Evolutionary conservation across 2,797 vertebrate genomes (phyloP).

Genomic region (Enteromius paludinosus): DNA sequence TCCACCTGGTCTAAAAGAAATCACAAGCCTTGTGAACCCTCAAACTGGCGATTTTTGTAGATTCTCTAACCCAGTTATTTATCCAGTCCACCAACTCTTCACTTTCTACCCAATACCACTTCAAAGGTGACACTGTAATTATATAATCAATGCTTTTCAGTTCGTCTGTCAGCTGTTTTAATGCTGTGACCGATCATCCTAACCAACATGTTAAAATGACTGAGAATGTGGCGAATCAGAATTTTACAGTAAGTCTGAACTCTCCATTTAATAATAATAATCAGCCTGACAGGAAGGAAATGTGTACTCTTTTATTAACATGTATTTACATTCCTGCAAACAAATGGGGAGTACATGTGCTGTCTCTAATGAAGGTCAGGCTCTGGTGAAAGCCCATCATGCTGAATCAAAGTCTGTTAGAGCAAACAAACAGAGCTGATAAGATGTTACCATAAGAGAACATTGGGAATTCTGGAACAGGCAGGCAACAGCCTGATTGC

Average conservation of each 20-base stretch:
- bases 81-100: neutral
- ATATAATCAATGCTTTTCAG: neutral
- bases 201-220: neutral
- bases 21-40: neutral
- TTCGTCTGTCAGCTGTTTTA: neutral
- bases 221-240: neutral
- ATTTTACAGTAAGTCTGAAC: neutral
- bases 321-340: constrained; percentile 41
- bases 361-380: constrained; percentile 56
- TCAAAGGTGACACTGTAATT: neutral
- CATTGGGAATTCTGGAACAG: constrained; percentile 49
- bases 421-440: constrained; percentile 46
- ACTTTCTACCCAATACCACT: neutral
- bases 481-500: constrained; percentile 52
- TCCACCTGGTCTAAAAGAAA: neutral
- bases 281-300: constrained; percentile 9
- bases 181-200: neutral
- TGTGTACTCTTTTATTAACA: constrained; percentile 10
- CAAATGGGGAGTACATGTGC: constrained; percentile 39
- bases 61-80: neutral
- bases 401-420: constrained; percentile 48
- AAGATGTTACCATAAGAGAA: constrained; percentile 24
- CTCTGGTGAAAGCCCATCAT: constrained; percentile 51
- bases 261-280: neutral
- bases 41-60: neutral